Conservation (phyloP, 2,113 vertebrate genomes). For the Diphyllodes magnificus region DNA sequence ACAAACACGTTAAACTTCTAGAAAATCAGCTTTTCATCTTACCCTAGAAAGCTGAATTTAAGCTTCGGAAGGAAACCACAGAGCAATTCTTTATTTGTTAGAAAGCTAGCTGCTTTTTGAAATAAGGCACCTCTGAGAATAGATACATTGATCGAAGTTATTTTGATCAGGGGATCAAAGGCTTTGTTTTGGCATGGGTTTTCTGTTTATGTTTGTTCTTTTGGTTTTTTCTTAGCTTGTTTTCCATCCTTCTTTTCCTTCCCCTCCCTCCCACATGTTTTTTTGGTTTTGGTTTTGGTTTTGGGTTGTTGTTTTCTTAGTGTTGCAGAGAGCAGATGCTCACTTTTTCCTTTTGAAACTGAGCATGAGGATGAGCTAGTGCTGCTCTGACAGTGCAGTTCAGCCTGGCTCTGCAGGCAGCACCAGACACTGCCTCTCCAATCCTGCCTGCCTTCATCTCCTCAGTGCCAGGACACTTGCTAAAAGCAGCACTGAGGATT, state of each 20-base stretch:
- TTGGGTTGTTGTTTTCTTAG: background rate
- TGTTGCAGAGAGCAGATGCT: background rate
- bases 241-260: background rate
- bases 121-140: conserved; percentile 55
- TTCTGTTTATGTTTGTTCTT: background rate
- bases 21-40: conserved; percentile 68
- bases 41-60: conserved; percentile 51
- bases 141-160: conserved; percentile 32
- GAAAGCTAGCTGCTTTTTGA: conserved; percentile 57
- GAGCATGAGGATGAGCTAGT: background rate
- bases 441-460: background rate
- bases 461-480: background rate
- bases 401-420: background rate
- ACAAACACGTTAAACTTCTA: conserved; percentile 53
- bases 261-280: background rate
- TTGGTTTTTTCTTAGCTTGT: background rate
- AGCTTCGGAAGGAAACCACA: conserved; percentile 50
- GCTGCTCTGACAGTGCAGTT: background rate
- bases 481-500: background rate
- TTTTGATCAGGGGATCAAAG: conserved; percentile 20
- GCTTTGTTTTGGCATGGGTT: background rate
- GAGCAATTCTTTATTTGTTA: conserved; percentile 58
- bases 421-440: background rate
- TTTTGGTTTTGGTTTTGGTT: background rate
- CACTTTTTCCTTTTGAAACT: background rate